Base-by-base conservation (phyloP, 2,113 vertebrate genomes). In the Aspidoscelis tigris region DNA sequence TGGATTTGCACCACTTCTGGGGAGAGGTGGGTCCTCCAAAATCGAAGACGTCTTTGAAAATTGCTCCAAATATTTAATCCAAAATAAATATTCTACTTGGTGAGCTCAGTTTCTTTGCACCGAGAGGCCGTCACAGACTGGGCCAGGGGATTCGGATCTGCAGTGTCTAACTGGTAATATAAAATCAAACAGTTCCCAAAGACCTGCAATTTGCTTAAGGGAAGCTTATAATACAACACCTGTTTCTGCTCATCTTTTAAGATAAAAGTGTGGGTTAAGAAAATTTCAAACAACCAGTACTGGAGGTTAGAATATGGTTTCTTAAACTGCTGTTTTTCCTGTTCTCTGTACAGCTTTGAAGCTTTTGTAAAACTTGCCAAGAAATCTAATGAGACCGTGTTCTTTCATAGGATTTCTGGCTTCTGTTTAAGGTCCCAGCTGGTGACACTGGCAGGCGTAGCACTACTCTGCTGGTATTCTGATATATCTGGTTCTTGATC, bases 321-420 rank as follows among this genome's bases (percentile, higher is more conserved):
- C 41, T 66, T 39, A 47, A 68, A 79, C 66, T 78, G 82, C 75
- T 84, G 66, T 71, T 71, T 73, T 53, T 47, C 70, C 61, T 24
- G 33, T 84, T 73, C 83, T 79, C 79, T 47, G 41, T 7, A 24
- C 55, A 3, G 70, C 64, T 39, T 79, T 53, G 66, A 85, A 85
- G 70, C 76, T 74, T 85, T 58, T 80, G 69, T 85, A 80, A 79
- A 85, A 85, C 58, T 85, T 85, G 83, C 77, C 83, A 41, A 85
- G 83, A 64, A 80, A 85, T 72, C 83, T 80, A 85, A 85, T 78
- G 58, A 85, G 77, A 80, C 73, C 79, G 41, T 85, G 70, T 85
- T 85, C 70, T 85, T 80, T 79, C 70, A 71, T 20, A 16, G 69
- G 58, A 64, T 85, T 73, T 33, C 83, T 85, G 83, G 83, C 77